Evolutionary conservation across 2,888 invertebrate species (phyloP).

Genomic region (Melanchra persicariae): DNA sequence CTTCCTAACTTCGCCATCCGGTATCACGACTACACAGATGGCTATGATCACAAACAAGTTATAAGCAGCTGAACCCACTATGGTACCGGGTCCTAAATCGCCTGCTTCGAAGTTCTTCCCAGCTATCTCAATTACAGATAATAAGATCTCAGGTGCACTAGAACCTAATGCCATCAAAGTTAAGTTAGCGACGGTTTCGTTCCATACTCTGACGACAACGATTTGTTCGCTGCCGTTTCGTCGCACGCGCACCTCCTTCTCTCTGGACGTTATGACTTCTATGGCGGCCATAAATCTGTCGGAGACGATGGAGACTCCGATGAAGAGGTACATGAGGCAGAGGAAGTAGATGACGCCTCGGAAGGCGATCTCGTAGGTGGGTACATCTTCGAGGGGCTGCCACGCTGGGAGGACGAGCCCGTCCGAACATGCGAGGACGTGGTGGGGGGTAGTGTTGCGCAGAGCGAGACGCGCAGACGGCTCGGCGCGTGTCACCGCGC

Average conservation of each 20-base stretch:
- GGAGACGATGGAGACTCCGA: conserved; percentile 99
- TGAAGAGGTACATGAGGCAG: conserved; percentile 97
- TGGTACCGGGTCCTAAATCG: conserved; percentile 99
- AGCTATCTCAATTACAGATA: conserved; percentile 99
- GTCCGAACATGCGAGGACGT: conserved; percentile 92
- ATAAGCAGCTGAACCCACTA: conserved; percentile 99
- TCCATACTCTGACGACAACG: conserved; percentile 98
- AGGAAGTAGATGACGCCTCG: conserved; percentile 98
- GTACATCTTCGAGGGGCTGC: conserved; percentile 95
- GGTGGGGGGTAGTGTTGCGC: conserved; percentile 83
- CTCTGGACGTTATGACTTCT: conserved; percentile 99
- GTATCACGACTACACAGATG: conserved; percentile 97
- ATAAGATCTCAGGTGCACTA: conserved; percentile 99
- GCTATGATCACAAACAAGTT: conserved; percentile 99
- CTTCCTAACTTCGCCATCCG: conserved; percentile 96
- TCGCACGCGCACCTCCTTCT: conserved; percentile 97
- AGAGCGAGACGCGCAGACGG: conserved; percentile 82
- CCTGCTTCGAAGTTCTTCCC: conserved; percentile 98
- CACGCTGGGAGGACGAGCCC: conserved; percentile 97
- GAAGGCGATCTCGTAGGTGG: conserved; percentile 94
- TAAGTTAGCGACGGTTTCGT: conserved; percentile 99
- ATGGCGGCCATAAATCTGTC: conserved; percentile 99
- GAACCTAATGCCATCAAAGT: conserved; percentile 99
- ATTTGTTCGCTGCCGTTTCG: conserved; percentile 97
- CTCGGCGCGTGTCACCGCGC: conserved; percentile 86